phyloP scores from a whole-genome alignment of 2,797 vertebrate genomes.

The Alexandromys oeconomus region DNA sequence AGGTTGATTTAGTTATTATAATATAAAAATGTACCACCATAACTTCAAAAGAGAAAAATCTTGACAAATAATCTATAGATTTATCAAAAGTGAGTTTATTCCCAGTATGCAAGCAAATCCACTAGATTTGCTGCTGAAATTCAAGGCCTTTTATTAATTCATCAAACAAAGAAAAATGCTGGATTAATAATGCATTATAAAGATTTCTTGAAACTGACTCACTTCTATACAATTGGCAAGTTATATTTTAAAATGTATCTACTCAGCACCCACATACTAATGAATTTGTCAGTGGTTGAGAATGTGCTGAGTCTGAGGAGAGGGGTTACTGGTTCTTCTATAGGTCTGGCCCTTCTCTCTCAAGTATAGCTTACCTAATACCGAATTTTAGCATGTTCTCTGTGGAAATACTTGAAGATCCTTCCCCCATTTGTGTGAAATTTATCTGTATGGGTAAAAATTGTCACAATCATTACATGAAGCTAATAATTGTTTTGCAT shows the following conservation, averaged over 20 bases:
- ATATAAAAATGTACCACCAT: too few relatives aligned
- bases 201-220: constrained; percentile 51
- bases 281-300: not conserved
- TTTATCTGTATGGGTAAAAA: not conserved
- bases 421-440: not conserved
- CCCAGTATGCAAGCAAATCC: not conserved
- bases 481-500: not conserved
- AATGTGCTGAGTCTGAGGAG: not conserved
- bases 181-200: not conserved
- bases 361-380: not conserved
- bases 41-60: not conserved
- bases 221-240: not conserved
- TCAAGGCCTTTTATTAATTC: not conserved
- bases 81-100: not conserved
- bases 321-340: not conserved
- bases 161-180: not conserved
- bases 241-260: not conserved
- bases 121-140: not conserved
- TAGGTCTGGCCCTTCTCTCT: not conserved
- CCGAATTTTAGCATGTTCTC: not conserved
- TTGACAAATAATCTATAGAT: not conserved
- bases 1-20: too few relatives aligned
- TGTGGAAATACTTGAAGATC: not conserved
- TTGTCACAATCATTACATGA: not conserved
- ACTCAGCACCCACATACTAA: not conserved